Evolutionary conservation across 1,140 invertebrate species (phyloP).

Genomic region (Geopemphigus sp.): DNA sequence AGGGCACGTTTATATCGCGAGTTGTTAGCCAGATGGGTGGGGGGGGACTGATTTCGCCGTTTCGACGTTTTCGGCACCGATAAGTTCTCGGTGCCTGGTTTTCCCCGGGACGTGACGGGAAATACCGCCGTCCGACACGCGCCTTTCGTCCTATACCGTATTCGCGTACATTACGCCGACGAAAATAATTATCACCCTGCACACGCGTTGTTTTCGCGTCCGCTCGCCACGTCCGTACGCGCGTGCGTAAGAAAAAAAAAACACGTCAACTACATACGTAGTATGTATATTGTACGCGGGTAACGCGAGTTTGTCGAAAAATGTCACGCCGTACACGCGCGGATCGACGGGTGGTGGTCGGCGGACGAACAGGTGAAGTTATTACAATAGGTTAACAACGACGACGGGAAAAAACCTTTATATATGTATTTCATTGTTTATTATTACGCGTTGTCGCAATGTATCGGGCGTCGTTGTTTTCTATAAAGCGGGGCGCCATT

Average conservation of each 20-base stretch:
- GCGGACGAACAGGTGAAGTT: slow-evolving; percentile 2
- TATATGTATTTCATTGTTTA: background rate
- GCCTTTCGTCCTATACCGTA: too few species aligned
- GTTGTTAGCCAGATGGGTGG: too few species aligned
- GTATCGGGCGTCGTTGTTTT: slow-evolving; percentile 5
- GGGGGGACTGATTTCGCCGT: too few species aligned
- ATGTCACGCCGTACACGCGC: background rate
- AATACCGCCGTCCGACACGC: too few species aligned
- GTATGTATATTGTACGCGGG: background rate
- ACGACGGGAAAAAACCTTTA: background rate
- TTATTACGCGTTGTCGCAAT: slow-evolving; percentile 25
- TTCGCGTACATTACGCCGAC: too few species aligned
- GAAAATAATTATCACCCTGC: too few species aligned
- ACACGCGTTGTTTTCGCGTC: background rate
- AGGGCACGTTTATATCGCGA: background rate
- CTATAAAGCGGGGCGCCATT: slow-evolving; percentile 9
- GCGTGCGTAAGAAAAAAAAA: background rate
- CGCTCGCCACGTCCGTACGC: background rate
- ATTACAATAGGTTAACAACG: slow-evolving; percentile 9
- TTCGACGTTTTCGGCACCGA: too few species aligned
- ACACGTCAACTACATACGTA: background rate
- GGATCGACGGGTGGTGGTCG: background rate
- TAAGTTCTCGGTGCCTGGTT: too few species aligned
- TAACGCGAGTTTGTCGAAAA: background rate
- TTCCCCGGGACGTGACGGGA: too few species aligned